Conservation (phyloP, 2,888 invertebrate genomes). For the Cheilosia impressa region DNA sequence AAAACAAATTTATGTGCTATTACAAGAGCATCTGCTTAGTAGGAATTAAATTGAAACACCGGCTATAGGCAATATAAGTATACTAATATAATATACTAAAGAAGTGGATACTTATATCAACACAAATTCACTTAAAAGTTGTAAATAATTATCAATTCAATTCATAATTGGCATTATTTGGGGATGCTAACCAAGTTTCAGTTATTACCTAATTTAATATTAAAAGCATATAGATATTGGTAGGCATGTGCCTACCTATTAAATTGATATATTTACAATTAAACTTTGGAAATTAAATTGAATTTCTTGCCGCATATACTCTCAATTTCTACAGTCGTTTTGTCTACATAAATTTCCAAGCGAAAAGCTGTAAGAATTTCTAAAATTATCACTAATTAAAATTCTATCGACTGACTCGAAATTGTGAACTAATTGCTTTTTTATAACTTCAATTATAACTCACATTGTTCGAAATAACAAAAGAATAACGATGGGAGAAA, state of each 20-base stretch:
- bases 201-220: conserved; percentile 18
- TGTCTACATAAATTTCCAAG: conserved; percentile 37
- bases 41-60: no score
- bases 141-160: background rate
- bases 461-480: conserved; percentile 61
- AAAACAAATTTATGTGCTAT: no score
- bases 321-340: background rate
- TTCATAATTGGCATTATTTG: background rate
- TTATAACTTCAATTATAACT: conserved; percentile 64
- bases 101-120: no score
- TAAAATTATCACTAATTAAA: conserved; percentile 63
- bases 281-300: conserved; percentile 57
- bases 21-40: no score
- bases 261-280: conserved; percentile 47
- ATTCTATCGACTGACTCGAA: conserved; percentile 63
- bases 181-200: conserved; percentile 13
- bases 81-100: no score
- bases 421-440: conserved; percentile 69
- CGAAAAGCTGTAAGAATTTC: conserved; percentile 7
- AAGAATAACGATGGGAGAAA: conserved; percentile 29
- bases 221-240: conserved; percentile 1
- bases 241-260: conserved; percentile 26
- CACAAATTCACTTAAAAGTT: background rate
- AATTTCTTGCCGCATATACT: conserved; percentile 13
- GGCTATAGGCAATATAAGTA: no score